Evolutionary conservation across 2,797 vertebrate genomes (phyloP).

Genomic region (Mustela erminea): DNA sequence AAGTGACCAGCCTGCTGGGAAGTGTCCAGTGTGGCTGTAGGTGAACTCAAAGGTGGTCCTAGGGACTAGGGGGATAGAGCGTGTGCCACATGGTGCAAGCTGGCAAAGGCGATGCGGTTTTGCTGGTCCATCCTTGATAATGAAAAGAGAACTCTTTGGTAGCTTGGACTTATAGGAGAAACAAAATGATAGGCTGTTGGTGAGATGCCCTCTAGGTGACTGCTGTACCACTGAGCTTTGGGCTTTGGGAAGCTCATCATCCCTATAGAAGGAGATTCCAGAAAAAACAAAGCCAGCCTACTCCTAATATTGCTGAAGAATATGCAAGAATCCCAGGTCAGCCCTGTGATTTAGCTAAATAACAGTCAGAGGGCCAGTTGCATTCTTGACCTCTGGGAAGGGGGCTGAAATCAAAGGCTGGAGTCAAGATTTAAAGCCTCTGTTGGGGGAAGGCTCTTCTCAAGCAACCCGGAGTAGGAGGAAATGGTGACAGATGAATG

Average conservation of each 20-base stretch:
- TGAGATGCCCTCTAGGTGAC: slow-evolving; percentile 13
- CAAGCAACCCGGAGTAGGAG: slow-evolving; percentile 45
- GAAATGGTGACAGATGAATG: slow-evolving; percentile 32
- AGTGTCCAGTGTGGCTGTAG: neutral
- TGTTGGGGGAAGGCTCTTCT: slow-evolving; percentile 62
- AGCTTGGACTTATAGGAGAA: slow-evolving; percentile 58
- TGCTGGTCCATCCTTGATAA: slow-evolving; percentile 76
- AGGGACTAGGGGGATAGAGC: neutral
- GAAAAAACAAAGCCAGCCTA: slow-evolving; percentile 69
- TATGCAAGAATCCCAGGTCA: slow-evolving; percentile 36
- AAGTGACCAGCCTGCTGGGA: neutral
- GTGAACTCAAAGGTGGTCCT: neutral
- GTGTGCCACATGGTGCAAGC: slow-evolving; percentile 42
- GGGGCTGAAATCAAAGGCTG: slow-evolving; percentile 70
- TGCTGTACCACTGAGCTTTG: slow-evolving; percentile 47
- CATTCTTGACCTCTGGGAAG: slow-evolving; percentile 72
- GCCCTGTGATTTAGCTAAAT: neutral
- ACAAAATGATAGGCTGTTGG: slow-evolving; percentile 52
- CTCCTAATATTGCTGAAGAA: slow-evolving; percentile 63
- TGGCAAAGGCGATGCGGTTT: slow-evolving; percentile 58
- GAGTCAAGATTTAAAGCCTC: slow-evolving; percentile 53
- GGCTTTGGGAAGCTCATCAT: slow-evolving; percentile 73
- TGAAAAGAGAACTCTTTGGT: slow-evolving; percentile 69
- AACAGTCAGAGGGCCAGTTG: slow-evolving; percentile 63
- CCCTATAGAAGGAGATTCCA: slow-evolving; percentile 63